A percentile compares a stretch with the other conserved stretches of the same genome.
Evolutionary conservation across 2,113 vertebrate genomes (phyloP).

Genomic region (Candoia aspera): DNA sequence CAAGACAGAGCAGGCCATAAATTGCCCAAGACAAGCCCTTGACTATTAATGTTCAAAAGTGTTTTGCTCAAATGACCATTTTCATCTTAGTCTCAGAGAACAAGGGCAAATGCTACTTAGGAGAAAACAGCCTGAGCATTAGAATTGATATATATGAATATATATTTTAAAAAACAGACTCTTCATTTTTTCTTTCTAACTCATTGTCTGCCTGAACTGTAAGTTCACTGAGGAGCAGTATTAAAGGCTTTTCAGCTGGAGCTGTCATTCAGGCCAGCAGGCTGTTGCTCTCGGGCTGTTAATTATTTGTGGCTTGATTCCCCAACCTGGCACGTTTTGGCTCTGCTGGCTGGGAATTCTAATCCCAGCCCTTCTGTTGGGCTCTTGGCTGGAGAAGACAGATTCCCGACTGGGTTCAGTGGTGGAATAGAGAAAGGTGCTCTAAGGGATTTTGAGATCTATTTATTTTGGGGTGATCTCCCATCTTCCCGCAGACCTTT

Average conservation of each 20-base stretch:
- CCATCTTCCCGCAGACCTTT: neutral
- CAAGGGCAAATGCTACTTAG: neutral
- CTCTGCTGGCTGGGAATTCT: neutral
- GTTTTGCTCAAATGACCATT: neutral
- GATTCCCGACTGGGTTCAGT: neutral
- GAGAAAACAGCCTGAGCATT: neutral
- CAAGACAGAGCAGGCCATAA: neutral
- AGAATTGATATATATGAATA: neutral
- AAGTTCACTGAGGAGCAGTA: neutral
- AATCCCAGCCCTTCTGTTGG: neutral
- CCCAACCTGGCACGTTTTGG: neutral
- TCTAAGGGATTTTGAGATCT: neutral
- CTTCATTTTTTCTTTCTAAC: neutral
- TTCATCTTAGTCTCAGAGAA: neutral
- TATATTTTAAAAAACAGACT: neutral
- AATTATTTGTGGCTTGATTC: neutral
- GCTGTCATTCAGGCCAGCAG: neutral
- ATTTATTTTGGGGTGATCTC: neutral
- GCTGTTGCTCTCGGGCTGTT: neutral
- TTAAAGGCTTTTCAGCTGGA: neutral
- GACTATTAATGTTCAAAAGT: neutral
- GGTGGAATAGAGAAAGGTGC: neutral
- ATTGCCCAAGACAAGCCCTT: neutral
- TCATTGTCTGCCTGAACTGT: neutral
- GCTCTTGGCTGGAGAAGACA: neutral